A percentile compares a stretch with the other conserved stretches of the same genome.
Evolutionary conservation across 2,113 vertebrate genomes (phyloP).

Genomic region (Mus musculus): DNA sequence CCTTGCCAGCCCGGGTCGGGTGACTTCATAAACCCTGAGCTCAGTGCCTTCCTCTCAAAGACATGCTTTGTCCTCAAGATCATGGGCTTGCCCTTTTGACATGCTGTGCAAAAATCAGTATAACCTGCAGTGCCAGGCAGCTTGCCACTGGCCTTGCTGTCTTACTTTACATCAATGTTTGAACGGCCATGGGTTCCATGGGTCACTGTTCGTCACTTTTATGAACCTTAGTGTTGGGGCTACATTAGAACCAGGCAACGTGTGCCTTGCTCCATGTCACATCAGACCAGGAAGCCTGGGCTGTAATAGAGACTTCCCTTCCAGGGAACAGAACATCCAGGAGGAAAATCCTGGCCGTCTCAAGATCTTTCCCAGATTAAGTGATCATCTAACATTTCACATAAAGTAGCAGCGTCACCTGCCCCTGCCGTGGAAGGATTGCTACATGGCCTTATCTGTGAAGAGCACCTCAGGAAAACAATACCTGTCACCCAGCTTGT

Average conservation of each 20-base stretch:
- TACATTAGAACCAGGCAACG: neutral
- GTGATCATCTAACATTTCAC: neutral
- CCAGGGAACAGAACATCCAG: neutral
- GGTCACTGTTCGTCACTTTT: neutral
- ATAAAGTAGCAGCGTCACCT: neutral
- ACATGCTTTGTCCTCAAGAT: neutral
- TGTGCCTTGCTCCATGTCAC: neutral
- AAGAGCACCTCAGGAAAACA: neutral
- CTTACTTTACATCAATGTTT: neutral
- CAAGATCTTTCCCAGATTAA: neutral
- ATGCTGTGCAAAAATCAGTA: neutral
- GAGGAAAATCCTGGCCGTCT: neutral
- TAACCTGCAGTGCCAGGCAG: neutral
- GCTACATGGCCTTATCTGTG: neutral
- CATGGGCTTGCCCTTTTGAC: neutral
- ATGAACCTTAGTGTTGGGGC: neutral
- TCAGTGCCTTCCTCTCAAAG: neutral
- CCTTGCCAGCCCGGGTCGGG: neutral
- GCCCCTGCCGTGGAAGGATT: neutral
- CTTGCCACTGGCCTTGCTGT: accelerated
- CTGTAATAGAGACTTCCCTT: neutral
- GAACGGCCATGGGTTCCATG: neutral
- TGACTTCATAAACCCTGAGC: neutral
- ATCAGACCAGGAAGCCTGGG: neutral
- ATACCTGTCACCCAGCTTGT: neutral